Base-by-base conservation (phyloP, 2,113 vertebrate genomes). In the Carassius carassius region DNA sequence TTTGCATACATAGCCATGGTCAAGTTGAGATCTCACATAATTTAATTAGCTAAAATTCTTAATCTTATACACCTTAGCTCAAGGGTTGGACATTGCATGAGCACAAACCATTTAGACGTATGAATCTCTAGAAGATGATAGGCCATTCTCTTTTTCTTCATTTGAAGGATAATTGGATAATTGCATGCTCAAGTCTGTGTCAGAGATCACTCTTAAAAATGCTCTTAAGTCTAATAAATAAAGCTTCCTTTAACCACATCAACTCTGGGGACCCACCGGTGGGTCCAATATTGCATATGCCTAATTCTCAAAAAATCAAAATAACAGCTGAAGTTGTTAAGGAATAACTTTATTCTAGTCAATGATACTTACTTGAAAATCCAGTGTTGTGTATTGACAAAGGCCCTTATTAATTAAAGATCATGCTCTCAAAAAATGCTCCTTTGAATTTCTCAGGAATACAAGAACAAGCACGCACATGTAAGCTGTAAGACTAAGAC, bases 31-130 rank as follows among this genome's bases (percentile, higher is more conserved):
- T 44, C 17, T 35, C 47, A 23, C 54, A 70, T 78, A 78, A 56
- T 85, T 51, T 85, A 69, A 87, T 85, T 82, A 23, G 58, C 65
- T 70, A 54, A 49, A 69, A 83, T 60, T 69, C 58, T 60, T 72
- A 51, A 51, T 74, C 25, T 58, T 16, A 6, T 49, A 4, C 60
- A 85, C 44, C 44, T 62, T 70, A 81, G 19, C 35, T 75, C 29
- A 37, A 54, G 51, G 87, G 87, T 87, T 91, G 92, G 90, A 87
- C 89, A 89, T 85, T 87, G 87, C 92, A 94, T 93, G 93, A 92
- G 92, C 92, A 89, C 69, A 84, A 85, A 81, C 70, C 89, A 88
- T 92, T 93, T 90, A 87, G 90, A 69, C 86, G 87, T 90, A 89
- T 84, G 83, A 89, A 90, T 91, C 90, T 93, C 90, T 89, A 92